Evolutionary conservation across 2,888 invertebrate genomes (phyloP).

Genomic region (Drosophila nr. perissopoda): DNA sequence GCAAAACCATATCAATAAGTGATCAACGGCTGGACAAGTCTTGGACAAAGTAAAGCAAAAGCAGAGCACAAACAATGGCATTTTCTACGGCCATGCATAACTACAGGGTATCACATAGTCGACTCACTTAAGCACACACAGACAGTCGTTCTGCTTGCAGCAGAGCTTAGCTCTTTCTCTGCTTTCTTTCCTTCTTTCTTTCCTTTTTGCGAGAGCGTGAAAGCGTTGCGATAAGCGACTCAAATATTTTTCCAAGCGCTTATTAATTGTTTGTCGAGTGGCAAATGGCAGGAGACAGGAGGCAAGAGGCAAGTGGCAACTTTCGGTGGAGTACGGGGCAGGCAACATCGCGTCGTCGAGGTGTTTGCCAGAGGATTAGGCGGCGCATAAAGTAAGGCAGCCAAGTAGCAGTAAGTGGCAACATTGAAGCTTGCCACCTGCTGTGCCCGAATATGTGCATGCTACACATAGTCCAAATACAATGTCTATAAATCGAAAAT

Average conservation of each 20-base stretch:
- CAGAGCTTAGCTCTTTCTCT: background rate
- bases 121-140: background rate
- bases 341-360: constrained; percentile 10
- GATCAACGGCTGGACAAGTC: background rate
- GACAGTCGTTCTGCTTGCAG: background rate
- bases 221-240: constrained; percentile 71
- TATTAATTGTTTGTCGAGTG: constrained; percentile 74
- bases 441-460: constrained; percentile 10
- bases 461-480: background rate
- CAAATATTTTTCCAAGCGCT: constrained; percentile 75
- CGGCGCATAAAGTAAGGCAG: constrained; percentile 8
- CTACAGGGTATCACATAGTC: background rate
- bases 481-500: constrained; percentile 46
- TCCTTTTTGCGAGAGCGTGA: constrained; percentile 52
- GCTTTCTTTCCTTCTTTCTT: background rate
- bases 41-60: background rate
- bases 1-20: background rate
- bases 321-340: constrained; percentile 5
- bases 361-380: constrained; percentile 71
- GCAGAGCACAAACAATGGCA: background rate
- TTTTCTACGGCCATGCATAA: background rate
- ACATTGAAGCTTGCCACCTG: constrained; percentile 21
- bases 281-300: constrained; percentile 35
- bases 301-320: constrained; percentile 41
- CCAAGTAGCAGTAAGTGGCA: background rate